Base-by-base conservation (phyloP, 2,888 invertebrate genomes). In the Stictocephala bisonia region DNA sequence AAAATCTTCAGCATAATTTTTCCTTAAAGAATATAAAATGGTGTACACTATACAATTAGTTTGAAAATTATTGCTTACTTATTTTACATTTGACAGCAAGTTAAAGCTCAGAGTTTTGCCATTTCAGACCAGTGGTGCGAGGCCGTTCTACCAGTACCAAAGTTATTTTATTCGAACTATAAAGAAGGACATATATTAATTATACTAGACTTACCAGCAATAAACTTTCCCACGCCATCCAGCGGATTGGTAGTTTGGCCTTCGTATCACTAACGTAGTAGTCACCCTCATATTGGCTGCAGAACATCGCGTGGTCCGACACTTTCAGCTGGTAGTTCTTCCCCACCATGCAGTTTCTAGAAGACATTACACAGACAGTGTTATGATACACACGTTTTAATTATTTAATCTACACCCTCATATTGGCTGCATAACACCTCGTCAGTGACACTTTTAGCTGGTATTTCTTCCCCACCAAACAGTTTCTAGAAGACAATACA, bases 161-260 rank as follows among this genome's bases (percentile, higher is more conserved):
- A n/a, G n/a, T n/a, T n/a, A n/a, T n/a, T n/a, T n/a, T n/a, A n/a
- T n/a, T n/a, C n/a, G n/a, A n/a, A n/a, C n/a, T n/a, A n/a, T n/a
- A n/a, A n/a, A n/a, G n/a, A n/a, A n/a, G n/a, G n/a, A n/a, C n/a
- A n/a, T n/a, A n/a, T n/a, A n/a, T n/a, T n/a, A n/a, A 73, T 69
- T 68, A 6, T 6, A 35, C 35, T 72, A 48, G 68, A 83, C 86
- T 86, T 84, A 93, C 93, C 88, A 93, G 84, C 56, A 95, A 86
- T 27, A 95, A 86, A 78, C 92, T 92, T 83, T 96, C 95, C 95
- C 95, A 95, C 1, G 95, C 91, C 95, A 96, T 95, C 96, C 96
- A 96, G 73, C 97, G 88, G 71, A 97, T 90, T 0, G 96, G 96
- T 74, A 96, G 86, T 76, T 93, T 89, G 2, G 91, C 89, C 79